A percentile compares a stretch with the other conserved stretches of the same genome.
Conservation (phyloP, 2,113 vertebrate species). For the Xiphias gladius region DNA sequence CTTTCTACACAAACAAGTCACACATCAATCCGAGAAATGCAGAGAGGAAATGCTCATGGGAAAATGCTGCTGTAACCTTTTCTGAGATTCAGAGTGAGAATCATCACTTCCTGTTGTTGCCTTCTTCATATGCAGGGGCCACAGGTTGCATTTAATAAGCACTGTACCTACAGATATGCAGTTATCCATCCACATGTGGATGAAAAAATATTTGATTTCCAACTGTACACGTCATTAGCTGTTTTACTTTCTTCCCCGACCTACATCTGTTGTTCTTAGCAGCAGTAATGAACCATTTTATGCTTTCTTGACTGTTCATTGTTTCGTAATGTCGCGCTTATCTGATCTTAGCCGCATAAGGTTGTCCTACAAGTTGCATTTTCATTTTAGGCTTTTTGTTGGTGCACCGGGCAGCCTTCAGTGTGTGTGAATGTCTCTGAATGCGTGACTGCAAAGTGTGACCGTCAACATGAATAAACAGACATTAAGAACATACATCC, state of each 20-base stretch:
- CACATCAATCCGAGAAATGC: neutral
- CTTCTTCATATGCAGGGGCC: neutral
- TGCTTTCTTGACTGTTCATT: neutral
- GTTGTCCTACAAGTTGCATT: neutral
- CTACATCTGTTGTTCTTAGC: neutral
- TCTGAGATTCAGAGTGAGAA: neutral
- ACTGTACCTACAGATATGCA: neutral
- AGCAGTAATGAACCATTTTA: neutral
- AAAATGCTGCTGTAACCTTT: constrained; percentile 19
- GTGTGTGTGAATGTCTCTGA: neutral
- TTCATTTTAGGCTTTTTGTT: neutral
- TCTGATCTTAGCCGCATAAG: neutral
- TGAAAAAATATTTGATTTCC: no score
- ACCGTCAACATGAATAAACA: neutral
- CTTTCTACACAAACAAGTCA: neutral
- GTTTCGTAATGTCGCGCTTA: neutral
- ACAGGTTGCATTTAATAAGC: neutral
- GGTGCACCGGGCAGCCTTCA: neutral
- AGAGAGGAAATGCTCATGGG: neutral
- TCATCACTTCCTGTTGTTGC: constrained; percentile 27
- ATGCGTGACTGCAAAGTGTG: neutral
- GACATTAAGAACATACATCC: neutral
- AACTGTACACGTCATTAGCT: no score
- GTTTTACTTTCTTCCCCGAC: neutral
- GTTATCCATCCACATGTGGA: neutral